Base-by-base conservation (phyloP, 2,797 vertebrate genomes). In the Spea hammondii region DNA sequence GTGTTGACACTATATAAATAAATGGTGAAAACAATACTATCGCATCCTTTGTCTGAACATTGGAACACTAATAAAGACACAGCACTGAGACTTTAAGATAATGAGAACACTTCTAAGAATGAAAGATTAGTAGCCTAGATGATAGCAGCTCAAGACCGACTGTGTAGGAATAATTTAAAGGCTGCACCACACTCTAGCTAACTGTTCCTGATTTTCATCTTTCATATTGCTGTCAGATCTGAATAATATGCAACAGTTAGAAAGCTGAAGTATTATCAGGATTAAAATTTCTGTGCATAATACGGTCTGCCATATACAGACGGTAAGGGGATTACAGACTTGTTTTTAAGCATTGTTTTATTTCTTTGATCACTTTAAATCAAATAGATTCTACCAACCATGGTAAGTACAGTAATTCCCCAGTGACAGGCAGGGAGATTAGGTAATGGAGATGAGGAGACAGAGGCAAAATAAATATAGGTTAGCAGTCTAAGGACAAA, bases 241-340 rank as follows among this genome's bases (percentile, higher is more conserved):
- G 59, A n/a, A 74, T 74, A 74, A 82, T 77, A 75, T 70, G 74
- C 60, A 77, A 73, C 70, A 82, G 57, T 65, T 65, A 74, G 70
- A 50, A 70, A 73, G 77, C 70, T 68, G 49, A 77, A 77, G 74
- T 72, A 81, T 73, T 73, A 82, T 82, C 65, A 73, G 80, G 75
- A 82, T 74, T 77, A 74, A 78, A 82, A 78, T 77, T 65, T 82
- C 44, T 65, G 46, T 50, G 5, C 48, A 54, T 70, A 77, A 74
- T 64, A 49, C 75, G 57, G 49, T 74, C 75, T 77, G 70, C 65
- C 65, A 70, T 78, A 65, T 51, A 78, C 80, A 82, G 70, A 74
- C 8, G 17, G 74, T 32, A 4, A 32, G 49, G 70, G 65, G 75
- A 78, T 82, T 74, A 82, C 14, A 64, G 10, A 64, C 14, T 74